phyloP scores from a whole-genome alignment of 2,113 vertebrate genomes.

The Dinomys branickii region DNA sequence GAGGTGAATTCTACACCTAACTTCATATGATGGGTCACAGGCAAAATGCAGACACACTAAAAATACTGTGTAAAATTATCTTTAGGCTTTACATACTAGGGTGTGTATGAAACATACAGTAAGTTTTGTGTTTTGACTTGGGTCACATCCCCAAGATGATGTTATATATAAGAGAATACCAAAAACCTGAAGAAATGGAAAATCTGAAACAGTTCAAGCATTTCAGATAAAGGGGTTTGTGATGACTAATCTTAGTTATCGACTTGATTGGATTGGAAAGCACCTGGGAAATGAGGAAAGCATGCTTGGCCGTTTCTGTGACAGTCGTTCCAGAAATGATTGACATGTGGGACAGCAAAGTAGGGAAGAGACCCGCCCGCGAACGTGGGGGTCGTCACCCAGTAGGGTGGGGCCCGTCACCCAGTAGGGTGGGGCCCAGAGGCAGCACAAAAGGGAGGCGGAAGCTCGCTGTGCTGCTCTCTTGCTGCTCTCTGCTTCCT shows the following conservation, averaged over 20 bases:
- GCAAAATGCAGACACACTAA: background rate
- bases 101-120: background rate
- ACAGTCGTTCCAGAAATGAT: background rate
- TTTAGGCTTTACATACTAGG: background rate
- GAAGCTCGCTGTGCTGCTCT: too few species aligned
- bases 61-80: background rate
- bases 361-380: background rate
- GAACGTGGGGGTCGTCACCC: too few species aligned
- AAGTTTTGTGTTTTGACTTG: background rate
- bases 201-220: background rate
- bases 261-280: background rate
- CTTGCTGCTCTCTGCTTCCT: background rate
- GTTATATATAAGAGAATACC: background rate
- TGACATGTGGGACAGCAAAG: background rate
- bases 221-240: background rate
- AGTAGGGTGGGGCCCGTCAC: background rate
- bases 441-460: background rate
- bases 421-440: background rate
- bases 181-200: background rate
- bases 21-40: background rate
- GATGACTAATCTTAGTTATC: background rate
- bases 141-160: too few species aligned
- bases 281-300: background rate
- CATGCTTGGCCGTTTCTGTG: background rate
- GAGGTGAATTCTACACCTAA: background rate